Conservation (phyloP, 2,797 vertebrate genomes). For the Aeoliscus strigatus region DNA sequence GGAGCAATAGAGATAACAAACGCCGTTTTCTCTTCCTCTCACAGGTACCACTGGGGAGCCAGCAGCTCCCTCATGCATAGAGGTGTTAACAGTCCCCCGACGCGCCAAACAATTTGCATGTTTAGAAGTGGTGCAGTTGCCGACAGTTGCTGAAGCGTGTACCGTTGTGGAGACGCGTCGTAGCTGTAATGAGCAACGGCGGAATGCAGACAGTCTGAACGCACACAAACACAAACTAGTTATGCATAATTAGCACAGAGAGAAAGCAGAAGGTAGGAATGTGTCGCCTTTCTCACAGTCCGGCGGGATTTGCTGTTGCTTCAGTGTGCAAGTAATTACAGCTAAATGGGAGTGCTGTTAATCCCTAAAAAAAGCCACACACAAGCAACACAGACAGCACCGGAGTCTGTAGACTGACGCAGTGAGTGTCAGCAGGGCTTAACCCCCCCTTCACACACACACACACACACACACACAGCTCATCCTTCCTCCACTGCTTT, state of each 20-base stretch:
- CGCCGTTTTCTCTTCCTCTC: conserved; percentile 38
- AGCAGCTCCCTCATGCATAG: conserved; percentile 25
- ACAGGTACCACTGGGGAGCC: conserved; percentile 23
- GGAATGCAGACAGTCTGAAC: conserved; percentile 16
- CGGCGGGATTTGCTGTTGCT: conserved; percentile 66
- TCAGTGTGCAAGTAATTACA: conserved; percentile 63
- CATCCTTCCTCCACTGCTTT: conserved; percentile 24
- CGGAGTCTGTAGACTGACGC: conserved; percentile 45
- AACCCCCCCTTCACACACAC: conserved; percentile 46
- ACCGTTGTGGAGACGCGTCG: conserved; percentile 1
- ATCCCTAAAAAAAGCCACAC: conserved; percentile 51
- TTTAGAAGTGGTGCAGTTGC: conserved; percentile 12
- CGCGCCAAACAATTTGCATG: conserved; percentile 23
- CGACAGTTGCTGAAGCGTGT: conserved; percentile 13
- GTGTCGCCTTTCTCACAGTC: conserved; percentile 45
- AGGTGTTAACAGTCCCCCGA: conserved; percentile 30
- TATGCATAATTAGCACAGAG: conserved; percentile 52
- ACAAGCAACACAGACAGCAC: conserved; percentile 12
- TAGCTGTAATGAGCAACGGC: conserved; percentile 14
- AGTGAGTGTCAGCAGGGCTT: conserved; percentile 28
- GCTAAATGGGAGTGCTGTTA: conserved; percentile 59
- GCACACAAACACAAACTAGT: conserved; percentile 11
- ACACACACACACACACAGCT: too few species aligned
- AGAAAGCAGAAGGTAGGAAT: conserved; percentile 33
- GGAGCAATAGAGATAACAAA: conserved; percentile 44